Base-by-base conservation (phyloP, 2,797 vertebrate genomes). In the Sparus aurata region DNA sequence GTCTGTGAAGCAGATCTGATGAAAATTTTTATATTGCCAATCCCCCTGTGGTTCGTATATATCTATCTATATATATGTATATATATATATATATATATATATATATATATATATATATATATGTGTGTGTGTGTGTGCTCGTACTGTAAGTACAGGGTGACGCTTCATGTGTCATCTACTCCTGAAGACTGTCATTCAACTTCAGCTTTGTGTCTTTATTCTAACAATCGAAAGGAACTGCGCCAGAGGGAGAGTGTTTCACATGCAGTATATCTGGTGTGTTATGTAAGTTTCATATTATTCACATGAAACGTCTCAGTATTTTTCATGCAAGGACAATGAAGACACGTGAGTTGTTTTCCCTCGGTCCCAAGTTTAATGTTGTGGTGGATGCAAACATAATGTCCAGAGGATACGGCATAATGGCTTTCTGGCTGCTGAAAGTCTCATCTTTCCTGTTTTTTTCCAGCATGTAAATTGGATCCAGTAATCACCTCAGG, bases 401-500 rank as follows among this genome's bases (percentile, higher is more conserved):
- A 81, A 72, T 76, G 83, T 77, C 83, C 77, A 65, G 69, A 83
- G 86, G 85, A 89, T 63, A 67, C 55, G 53, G 47, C n/a, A 41
- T 83, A 79, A 90, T 89, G 76, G 46, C 41, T 47, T 76, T 82
- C 62, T 66, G 41, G 63, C 75, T 55, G 52, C 74, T 75, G 41
- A 83, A 75, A 79, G 38, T 73, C 80, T 86, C 72, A 69, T 91
- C 75, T 87, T 80, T 84, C 69, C 80, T 79, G 64, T 67, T 86
- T 89, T 82, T 75, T 87, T 71, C 70, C 69, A 34, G 52, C 49
- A 25, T 87, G 70, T 83, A 91, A 91, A 91, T 90, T 93, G 75
- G 89, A 89, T 89, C 27, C 86, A 78, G 82, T 88, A 83, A 93
- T 91, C 38, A 77, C 88, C 82, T 77, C 84, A 53, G 83, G 88